phyloP scores from a whole-genome alignment of 2,113 vertebrate species.

The Perca fluviatilis region DNA sequence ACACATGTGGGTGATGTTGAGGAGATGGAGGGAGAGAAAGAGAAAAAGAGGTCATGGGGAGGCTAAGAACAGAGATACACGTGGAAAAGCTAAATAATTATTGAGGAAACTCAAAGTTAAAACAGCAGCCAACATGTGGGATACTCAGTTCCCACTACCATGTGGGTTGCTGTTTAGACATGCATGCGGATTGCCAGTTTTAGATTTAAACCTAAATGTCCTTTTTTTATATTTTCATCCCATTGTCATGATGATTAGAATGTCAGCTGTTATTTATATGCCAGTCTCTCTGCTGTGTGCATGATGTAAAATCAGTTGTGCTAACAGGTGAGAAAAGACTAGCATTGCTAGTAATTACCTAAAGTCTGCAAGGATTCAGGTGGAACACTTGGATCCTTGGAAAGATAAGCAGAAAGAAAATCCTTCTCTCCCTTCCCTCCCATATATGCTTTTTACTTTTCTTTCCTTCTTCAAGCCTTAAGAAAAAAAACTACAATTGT shows the following conservation, averaged over 20 bases:
- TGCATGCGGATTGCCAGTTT: not conserved
- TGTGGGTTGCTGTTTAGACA: not conserved
- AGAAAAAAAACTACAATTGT: conserved; percentile 67
- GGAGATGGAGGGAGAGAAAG: conserved; percentile 29
- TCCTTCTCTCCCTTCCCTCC: conserved; percentile 24
- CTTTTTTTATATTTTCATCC: not conserved
- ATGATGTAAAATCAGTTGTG: not conserved
- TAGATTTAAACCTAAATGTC: not conserved
- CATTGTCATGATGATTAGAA: not conserved
- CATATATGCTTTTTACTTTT: conserved; percentile 52
- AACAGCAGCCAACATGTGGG: not conserved
- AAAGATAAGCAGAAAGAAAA: conserved; percentile 25
- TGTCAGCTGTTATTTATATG: not conserved
- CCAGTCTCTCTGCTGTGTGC: not conserved
- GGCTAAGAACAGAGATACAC: conserved; percentile 45
- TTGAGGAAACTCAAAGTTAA: not conserved
- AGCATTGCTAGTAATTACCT: not conserved
- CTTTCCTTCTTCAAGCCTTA: conserved; percentile 59
- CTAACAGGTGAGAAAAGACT: not conserved
- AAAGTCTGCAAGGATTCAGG: not conserved
- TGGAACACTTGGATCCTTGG: conserved; percentile 33
- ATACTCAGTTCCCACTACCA: not conserved
- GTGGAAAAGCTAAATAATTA: conserved; percentile 21
- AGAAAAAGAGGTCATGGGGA: conserved; percentile 44
- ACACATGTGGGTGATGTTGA: conserved; percentile 64